A percentile compares a stretch with the other conserved stretches of the same genome.
Conservation (phyloP, 2,888 invertebrate species). For the Portevinia maculata region DNA sequence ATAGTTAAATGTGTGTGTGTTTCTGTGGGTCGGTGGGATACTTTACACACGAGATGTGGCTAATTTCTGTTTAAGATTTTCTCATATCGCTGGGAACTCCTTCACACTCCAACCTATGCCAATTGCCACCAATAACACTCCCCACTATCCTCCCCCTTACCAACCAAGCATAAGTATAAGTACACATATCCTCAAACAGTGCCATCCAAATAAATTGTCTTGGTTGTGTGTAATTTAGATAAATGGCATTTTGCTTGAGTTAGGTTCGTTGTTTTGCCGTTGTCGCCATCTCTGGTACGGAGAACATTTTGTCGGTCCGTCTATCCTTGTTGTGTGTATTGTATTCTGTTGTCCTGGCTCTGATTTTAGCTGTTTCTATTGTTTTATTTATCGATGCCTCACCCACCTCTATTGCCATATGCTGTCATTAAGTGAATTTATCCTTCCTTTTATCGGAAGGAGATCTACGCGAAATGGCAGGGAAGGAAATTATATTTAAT, state of each 20-base stretch:
- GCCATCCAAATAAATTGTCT: conserved; percentile 69
- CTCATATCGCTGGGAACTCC: background rate
- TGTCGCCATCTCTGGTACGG: conserved; percentile 4
- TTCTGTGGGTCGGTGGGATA: background rate
- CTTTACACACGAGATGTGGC: conserved; percentile 43
- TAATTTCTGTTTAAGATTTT: conserved; percentile 53
- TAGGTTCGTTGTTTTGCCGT: conserved; percentile 61
- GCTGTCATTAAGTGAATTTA: conserved; percentile 42
- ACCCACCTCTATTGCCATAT: background rate
- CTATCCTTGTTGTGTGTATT: conserved; percentile 42
- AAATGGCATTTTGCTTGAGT: conserved; percentile 63
- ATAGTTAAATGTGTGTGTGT: conserved; percentile 23
- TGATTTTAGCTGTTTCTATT: conserved; percentile 30
- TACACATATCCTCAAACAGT: conserved; percentile 60
- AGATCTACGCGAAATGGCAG: background rate
- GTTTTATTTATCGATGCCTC: background rate
- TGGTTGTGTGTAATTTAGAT: conserved; percentile 72
- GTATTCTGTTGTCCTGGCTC: background rate
- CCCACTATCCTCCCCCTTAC: background rate
- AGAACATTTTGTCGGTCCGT: conserved; percentile 39
- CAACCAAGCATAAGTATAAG: conserved; percentile 37
- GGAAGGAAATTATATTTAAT: conserved; percentile 44
- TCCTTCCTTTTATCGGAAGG: conserved; percentile 27
- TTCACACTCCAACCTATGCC: background rate
- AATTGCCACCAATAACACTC: background rate